Conservation (phyloP, 2,113 vertebrate species). For the Atherinomorus stipes region DNA sequence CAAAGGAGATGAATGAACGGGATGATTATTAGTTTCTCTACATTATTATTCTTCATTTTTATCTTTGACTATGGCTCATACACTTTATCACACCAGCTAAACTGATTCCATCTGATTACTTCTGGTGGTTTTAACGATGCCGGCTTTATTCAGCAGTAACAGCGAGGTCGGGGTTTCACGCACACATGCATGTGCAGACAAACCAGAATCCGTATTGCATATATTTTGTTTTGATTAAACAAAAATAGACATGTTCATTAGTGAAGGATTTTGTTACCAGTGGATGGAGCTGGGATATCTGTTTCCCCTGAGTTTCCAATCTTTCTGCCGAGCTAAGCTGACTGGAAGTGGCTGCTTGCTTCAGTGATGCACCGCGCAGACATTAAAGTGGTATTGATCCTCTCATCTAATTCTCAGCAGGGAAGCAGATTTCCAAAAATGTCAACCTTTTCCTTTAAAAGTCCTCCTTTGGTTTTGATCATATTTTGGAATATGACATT, state of each 20-base stretch:
- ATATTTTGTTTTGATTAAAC: not conserved
- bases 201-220: not conserved
- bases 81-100: not conserved
- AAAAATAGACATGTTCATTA: slow-evolving; percentile 2
- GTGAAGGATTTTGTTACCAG: slow-evolving; percentile 12
- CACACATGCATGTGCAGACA: not conserved
- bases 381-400: slow-evolving; percentile 2
- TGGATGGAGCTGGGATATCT: not conserved
- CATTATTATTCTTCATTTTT: slow-evolving; percentile 23
- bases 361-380: not conserved
- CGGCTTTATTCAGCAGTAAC: not conserved
- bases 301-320: not conserved
- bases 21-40: slow-evolving; percentile 52
- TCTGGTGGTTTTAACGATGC: not conserved
- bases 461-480: slow-evolving; percentile 11
- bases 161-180: not conserved
- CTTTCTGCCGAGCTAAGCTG: not conserved
- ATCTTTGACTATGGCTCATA: slow-evolving; percentile 9
- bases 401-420: not conserved
- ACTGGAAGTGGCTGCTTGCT: not conserved
- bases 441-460: slow-evolving; percentile 16
- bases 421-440: slow-evolving; percentile 15
- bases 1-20: slow-evolving; percentile 66
- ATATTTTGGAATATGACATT: slow-evolving; percentile 10
- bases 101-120: slow-evolving; percentile 10